Conservation (phyloP, 2,888 invertebrate genomes). For the Drosophila seclusa region DNA sequence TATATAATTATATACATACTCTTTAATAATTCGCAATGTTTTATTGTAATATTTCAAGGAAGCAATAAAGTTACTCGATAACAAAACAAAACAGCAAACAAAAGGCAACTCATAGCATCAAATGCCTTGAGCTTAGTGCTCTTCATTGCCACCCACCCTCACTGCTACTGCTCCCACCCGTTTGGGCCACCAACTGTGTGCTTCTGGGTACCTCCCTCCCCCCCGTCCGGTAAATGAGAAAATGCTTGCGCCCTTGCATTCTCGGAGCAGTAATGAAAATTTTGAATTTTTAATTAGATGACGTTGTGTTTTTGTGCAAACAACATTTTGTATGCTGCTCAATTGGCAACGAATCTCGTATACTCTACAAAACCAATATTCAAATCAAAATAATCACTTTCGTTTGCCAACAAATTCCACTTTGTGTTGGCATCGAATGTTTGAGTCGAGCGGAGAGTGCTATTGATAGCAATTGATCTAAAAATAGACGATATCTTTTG, state of each 20-base stretch:
- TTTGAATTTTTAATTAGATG: conserved; percentile 78
- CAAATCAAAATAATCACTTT: neutral
- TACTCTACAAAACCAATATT: conserved; percentile 5
- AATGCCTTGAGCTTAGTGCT: conserved; percentile 1
- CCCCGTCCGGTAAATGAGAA: conserved; percentile 28
- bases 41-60: conserved; percentile 79
- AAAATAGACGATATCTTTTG: neutral
- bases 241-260: conserved; percentile 55
- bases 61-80: conserved; percentile 74
- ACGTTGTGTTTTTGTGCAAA: conserved; percentile 60
- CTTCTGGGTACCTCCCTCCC: neutral
- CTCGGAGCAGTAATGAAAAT: conserved; percentile 64
- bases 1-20: conserved; percentile 19
- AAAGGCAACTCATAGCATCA: conserved; percentile 32
- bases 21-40: conserved; percentile 72
- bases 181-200: conserved; percentile 12
- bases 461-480: conserved; percentile 2
- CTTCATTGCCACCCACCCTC: neutral
- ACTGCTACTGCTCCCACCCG: neutral
- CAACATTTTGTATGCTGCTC: conserved; percentile 1
- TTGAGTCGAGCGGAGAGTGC: neutral
- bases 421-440: neutral
- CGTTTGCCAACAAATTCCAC: neutral
- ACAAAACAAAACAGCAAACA: conserved; percentile 63
- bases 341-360: conserved; percentile 1